phyloP scores from a whole-genome alignment of 2,888 invertebrate genomes.

The Tetranychus truncatus region DNA sequence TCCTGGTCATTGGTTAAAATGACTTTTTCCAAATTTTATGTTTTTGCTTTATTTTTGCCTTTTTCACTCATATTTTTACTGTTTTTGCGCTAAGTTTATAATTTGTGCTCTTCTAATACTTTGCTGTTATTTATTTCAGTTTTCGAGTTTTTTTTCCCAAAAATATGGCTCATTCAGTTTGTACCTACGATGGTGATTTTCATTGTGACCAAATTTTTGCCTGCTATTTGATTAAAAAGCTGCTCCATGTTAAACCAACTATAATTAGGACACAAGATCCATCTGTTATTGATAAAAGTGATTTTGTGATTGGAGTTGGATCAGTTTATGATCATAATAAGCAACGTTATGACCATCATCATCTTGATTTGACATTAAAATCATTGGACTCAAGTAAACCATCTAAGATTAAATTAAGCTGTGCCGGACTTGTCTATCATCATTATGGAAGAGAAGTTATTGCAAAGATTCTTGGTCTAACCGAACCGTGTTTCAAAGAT shows the following conservation, averaged over 20 bases:
- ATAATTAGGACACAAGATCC: conserved; percentile 49
- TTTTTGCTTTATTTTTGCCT: no score
- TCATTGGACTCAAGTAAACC: conserved; percentile 33
- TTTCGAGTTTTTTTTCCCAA: background rate
- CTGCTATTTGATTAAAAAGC: conserved; percentile 63
- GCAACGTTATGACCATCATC: conserved; percentile 68
- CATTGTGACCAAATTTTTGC: conserved; percentile 91
- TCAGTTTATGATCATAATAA: conserved; percentile 55
- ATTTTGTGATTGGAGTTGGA: conserved; percentile 89
- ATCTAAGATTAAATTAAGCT: conserved; percentile 55
- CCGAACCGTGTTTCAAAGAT: conserved; percentile 39
- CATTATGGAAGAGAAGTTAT: conserved; percentile 70
- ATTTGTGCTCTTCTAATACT: background rate
- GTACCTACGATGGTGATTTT: conserved; percentile 53
- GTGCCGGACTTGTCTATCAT: conserved; percentile 77
- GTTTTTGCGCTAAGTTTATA: no score
- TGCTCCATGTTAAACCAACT: conserved; percentile 61
- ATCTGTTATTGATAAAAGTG: conserved; percentile 51
- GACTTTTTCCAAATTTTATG: no score
- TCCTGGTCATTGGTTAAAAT: no score
- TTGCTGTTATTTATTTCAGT: background rate
- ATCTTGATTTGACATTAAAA: conserved; percentile 49
- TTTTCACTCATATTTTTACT: no score
- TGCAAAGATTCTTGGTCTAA: conserved; percentile 37
- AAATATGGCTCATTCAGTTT: background rate